These are phyloP conservation scores for Pissodes strobi DNA, from an alignment of 1,140 invertebrate species.

Conservation along the genomic window DNA sequence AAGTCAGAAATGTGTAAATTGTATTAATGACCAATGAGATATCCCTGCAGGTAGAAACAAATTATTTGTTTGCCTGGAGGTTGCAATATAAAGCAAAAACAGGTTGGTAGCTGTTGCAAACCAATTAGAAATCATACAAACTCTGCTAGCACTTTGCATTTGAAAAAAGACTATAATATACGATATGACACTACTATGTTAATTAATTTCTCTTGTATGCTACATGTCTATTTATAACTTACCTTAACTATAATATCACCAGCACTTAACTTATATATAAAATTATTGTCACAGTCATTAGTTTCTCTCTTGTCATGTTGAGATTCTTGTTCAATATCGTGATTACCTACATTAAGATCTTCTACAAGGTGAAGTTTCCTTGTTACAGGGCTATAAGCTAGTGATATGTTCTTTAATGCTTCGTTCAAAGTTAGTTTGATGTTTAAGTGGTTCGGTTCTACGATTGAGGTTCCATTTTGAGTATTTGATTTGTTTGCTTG, in stretches of 20 bases:
- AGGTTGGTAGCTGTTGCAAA: too few species aligned
- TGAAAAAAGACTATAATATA: too few species aligned
- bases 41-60: too few species aligned
- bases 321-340: constrained; percentile 38
- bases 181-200: too few species aligned
- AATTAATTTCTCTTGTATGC: too few species aligned
- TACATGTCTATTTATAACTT: too few species aligned
- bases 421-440: constrained; percentile 55
- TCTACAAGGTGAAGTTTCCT: constrained; percentile 56
- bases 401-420: constrained; percentile 60
- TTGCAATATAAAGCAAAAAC: too few species aligned
- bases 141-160: too few species aligned
- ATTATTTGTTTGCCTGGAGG: too few species aligned
- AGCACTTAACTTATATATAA: constrained; percentile 9
- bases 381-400: constrained; percentile 60
- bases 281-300: constrained; percentile 23
- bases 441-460: constrained; percentile 22
- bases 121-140: too few species aligned
- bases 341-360: constrained; percentile 34
- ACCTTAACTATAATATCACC: constrained; percentile 15
- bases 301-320: constrained; percentile 6
- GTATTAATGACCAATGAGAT: too few species aligned
- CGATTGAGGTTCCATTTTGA: constrained; percentile 36
- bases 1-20: too few species aligned
- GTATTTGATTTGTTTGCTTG: constrained; percentile 32